A percentile compares a stretch with the other conserved stretches of the same genome.
These are phyloP conservation scores for Polypterus senegalus DNA, from an alignment of 2,113 vertebrate species.

Conservation along the genomic window DNA sequence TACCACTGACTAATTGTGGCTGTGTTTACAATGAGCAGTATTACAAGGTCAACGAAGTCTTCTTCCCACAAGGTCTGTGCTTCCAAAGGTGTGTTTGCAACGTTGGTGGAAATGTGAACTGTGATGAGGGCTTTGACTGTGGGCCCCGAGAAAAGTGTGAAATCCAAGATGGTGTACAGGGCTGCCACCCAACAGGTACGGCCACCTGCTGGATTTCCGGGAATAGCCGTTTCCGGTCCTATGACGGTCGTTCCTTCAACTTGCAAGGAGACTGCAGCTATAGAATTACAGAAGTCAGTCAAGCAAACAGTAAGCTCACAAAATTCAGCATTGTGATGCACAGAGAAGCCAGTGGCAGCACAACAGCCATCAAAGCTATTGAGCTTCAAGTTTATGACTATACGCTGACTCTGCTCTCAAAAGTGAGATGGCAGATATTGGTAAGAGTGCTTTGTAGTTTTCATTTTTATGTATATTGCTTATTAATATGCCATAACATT, in stretches of 20 bases:
- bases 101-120: constrained; percentile 21
- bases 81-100: constrained; percentile 23
- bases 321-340: constrained; percentile 25
- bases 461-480: too few species aligned
- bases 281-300: constrained; percentile 16
- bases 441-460: constrained; percentile 16
- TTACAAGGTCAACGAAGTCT: constrained; percentile 25
- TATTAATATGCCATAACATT: too few species aligned
- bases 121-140: constrained; percentile 19
- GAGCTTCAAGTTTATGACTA: constrained; percentile 20
- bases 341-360: not conserved
- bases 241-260: constrained; percentile 25
- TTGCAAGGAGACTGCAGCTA: constrained; percentile 31
- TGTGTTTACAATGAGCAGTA: constrained; percentile 23
- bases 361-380: constrained; percentile 18
- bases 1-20: constrained; percentile 29
- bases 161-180: constrained; percentile 21
- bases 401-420: constrained; percentile 17
- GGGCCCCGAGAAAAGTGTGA: constrained; percentile 25
- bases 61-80: constrained; percentile 27
- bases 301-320: not conserved
- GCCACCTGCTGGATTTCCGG: constrained; percentile 27
- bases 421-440: constrained; percentile 21
- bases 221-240: constrained; percentile 22
- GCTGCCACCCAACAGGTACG: constrained; percentile 23